phyloP scores from a whole-genome alignment of 2,113 vertebrate species.

The Caranx ignobilis region DNA sequence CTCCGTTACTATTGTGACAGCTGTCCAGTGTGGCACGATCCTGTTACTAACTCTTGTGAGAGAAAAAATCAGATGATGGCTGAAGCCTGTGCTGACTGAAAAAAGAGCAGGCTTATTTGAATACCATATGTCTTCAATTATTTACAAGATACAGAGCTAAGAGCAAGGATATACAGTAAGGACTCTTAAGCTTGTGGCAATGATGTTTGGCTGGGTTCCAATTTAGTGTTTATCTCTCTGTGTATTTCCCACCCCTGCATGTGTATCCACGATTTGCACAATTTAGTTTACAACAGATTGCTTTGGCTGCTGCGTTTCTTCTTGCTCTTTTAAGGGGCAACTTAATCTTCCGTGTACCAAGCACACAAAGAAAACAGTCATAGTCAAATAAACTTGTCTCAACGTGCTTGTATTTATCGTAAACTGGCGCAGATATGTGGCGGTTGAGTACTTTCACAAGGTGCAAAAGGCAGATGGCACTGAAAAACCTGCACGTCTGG shows the following conservation, averaged over 20 bases:
- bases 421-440: conserved; percentile 7
- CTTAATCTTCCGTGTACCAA: background rate
- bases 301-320: background rate
- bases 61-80: conserved; percentile 28
- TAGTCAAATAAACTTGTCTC: conserved; percentile 1
- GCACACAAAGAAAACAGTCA: conserved; percentile 10
- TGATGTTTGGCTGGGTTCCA: background rate
- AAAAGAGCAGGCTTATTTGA: background rate
- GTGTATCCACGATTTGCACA: background rate
- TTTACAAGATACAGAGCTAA: background rate
- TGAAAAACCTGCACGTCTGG: conserved; percentile 9
- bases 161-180: background rate
- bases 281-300: background rate
- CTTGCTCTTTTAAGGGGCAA: background rate
- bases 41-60: conserved; percentile 25
- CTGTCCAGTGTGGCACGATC: conserved; percentile 29
- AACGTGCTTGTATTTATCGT: background rate
- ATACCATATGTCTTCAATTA: background rate
- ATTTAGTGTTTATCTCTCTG: background rate
- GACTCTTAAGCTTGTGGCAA: background rate
- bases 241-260: no score
- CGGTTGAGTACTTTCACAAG: background rate
- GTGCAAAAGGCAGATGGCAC: conserved; percentile 5
- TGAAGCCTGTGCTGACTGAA: conserved; percentile 28
- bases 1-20: conserved; percentile 19